These are phyloP conservation scores for Probaryconus sp. DNA, from an alignment of 1,140 invertebrate species.

Conservation along the genomic window DNA sequence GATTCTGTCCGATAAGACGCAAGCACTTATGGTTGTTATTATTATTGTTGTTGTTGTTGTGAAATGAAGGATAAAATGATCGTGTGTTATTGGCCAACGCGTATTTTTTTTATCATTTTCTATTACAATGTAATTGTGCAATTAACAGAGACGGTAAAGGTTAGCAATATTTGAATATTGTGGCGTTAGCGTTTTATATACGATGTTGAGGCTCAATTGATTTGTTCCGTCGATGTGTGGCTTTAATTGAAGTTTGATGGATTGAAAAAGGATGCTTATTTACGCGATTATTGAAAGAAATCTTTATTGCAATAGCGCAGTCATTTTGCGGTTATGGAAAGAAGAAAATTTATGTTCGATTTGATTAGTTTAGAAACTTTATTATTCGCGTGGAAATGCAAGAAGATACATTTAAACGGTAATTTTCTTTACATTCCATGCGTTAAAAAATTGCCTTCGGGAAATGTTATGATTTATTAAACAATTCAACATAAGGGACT, in stretches of 20 bases:
- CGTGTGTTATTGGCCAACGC: conserved; percentile 48
- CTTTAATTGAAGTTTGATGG: conserved; percentile 20
- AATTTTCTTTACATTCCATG: too few species aligned
- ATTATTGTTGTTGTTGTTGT: conserved; percentile 24
- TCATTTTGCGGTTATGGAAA: conserved; percentile 3
- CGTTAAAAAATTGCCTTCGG: too few species aligned
- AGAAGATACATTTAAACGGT: too few species aligned
- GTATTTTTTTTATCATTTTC: conserved; percentile 42
- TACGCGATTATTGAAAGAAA: conserved; percentile 25
- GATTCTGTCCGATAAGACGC: conserved; percentile 11
- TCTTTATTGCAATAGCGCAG: conserved; percentile 23
- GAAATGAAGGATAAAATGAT: conserved; percentile 49
- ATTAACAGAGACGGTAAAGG: conserved; percentile 54
- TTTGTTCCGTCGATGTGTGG: conserved; percentile 1
- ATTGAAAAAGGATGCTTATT: conserved; percentile 23
- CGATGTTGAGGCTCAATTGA: conserved; percentile 21
- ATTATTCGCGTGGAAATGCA: too few species aligned
- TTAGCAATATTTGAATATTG: conserved; percentile 45
- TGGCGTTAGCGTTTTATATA: conserved; percentile 10
- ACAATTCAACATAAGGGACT: too few species aligned
- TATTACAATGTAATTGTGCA: conserved; percentile 57
- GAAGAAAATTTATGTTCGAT: conserved; percentile 14
- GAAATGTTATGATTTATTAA: too few species aligned
- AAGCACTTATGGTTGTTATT: conserved; percentile 22
- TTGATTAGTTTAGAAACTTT: too few species aligned